Evolutionary conservation across 1,140 invertebrate species (phyloP).

Genomic region (Scaptomyza hsui): DNA sequence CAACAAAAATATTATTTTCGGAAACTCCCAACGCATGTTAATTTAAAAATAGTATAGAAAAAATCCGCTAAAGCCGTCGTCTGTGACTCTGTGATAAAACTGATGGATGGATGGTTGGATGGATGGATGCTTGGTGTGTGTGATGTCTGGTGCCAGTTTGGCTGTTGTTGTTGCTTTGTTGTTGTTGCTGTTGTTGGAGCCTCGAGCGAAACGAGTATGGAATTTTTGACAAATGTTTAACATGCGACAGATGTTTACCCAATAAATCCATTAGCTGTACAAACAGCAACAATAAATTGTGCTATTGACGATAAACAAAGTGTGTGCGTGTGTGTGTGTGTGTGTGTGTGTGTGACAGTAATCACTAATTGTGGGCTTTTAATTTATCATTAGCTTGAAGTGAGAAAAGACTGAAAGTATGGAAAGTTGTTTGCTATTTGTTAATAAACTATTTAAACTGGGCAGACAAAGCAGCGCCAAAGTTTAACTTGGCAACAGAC

Average conservation of each 20-base stretch:
- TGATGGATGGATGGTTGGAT: background rate
- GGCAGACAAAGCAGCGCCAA: slow-evolving; percentile 74
- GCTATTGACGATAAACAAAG: slow-evolving; percentile 59
- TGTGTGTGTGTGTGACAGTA: slow-evolving; percentile 64
- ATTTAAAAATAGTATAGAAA: slow-evolving; percentile 31
- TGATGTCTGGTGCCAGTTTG: slow-evolving; percentile 26
- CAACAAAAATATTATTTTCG: slow-evolving; percentile 10
- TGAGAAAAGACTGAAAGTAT: slow-evolving; percentile 15
- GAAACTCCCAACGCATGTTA: slow-evolving; percentile 3
- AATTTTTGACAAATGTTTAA: slow-evolving; percentile 77
- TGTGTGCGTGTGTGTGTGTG: slow-evolving; percentile 10
- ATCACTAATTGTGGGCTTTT: slow-evolving; percentile 59
- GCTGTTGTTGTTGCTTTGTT: slow-evolving; percentile 2
- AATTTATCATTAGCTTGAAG: slow-evolving; percentile 58
- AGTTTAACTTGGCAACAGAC: slow-evolving; percentile 63
- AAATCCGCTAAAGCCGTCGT: slow-evolving; percentile 24
- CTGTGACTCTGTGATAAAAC: background rate
- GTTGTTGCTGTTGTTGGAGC: too few relatives aligned
- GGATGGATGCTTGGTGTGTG: slow-evolving; percentile 5
- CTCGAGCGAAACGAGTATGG: slow-evolving; percentile 60
- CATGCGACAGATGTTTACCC: slow-evolving; percentile 77
- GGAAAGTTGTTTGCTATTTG: slow-evolving; percentile 31
- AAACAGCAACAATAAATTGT: slow-evolving; percentile 67
- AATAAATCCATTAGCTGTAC: slow-evolving; percentile 80
- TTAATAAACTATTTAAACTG: slow-evolving; percentile 9